Conservation (phyloP, 1,140 invertebrate species). For the Leguminivora glycinivorella region DNA sequence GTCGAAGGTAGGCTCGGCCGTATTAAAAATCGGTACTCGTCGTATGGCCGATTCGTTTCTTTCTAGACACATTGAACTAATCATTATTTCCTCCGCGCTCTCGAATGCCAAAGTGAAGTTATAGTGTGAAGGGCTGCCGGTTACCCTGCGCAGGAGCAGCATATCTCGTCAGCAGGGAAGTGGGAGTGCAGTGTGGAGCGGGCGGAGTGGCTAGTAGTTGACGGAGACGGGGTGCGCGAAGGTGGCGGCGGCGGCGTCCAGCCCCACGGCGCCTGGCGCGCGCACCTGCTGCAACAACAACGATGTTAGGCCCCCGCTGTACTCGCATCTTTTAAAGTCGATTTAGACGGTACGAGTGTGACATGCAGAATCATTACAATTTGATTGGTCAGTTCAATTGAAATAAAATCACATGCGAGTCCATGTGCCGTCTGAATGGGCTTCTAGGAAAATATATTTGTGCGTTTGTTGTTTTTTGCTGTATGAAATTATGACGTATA, state of each 20-base stretch:
- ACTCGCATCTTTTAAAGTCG: too few species aligned
- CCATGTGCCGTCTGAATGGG: background rate
- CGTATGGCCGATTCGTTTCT: background rate
- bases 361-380: too few species aligned
- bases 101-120: background rate
- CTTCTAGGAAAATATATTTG: too few species aligned
- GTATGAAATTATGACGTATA: too few species aligned
- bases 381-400: too few species aligned
- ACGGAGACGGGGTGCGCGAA: constrained; percentile 68
- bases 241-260: constrained; percentile 41
- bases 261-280: constrained; percentile 37
- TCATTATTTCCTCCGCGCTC: background rate
- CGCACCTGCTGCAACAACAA: constrained; percentile 46
- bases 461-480: too few species aligned
- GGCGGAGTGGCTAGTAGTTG: constrained; percentile 60
- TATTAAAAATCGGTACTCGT: background rate
- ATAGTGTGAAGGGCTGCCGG: background rate
- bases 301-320: too few species aligned
- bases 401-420: too few species aligned
- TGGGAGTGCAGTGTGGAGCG: background rate
- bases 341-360: too few species aligned
- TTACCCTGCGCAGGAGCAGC: too few species aligned
- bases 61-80: background rate
- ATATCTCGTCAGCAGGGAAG: background rate
- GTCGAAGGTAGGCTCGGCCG: too few species aligned